Percentiles rank a stretch among this genome's conserved stretches.
These are phyloP conservation scores for Sphenopsis melanotis DNA, from an alignment of 2,797 vertebrate species.

Conservation along the genomic window DNA sequence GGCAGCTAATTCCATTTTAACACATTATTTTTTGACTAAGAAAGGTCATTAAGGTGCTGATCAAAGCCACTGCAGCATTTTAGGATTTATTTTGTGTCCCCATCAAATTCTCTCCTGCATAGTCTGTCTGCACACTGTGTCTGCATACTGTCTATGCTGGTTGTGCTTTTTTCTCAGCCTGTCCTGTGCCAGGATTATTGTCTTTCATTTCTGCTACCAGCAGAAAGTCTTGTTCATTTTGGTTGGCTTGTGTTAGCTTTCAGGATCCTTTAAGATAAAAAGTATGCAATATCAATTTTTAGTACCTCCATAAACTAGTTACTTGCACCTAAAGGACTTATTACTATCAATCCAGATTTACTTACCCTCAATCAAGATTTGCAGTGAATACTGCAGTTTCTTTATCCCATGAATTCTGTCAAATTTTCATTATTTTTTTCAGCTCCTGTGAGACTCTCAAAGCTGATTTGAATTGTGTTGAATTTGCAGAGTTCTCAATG, in stretches of 20 bases:
- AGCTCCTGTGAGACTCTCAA: fast-evolving
- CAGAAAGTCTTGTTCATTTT: neutral
- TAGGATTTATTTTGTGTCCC: neutral
- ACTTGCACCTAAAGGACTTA: neutral
- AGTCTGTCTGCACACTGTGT: neutral
- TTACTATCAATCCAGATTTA: too few species aligned
- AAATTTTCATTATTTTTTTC: neutral
- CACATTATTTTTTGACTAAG: neutral
- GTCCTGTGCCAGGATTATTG: neutral
- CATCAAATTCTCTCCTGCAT: neutral
- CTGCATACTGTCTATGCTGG: neutral
- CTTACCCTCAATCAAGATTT: neutral
- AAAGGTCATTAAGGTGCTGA: neutral
- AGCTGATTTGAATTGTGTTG: neutral
- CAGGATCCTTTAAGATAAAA: neutral
- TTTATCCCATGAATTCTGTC: neutral
- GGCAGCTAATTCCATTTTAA: neutral
- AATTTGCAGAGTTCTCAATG: neutral
- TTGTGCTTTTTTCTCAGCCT: neutral
- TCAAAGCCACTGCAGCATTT: neutral
- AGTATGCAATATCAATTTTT: neutral
- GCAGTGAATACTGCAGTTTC: neutral
- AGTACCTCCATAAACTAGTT: neutral
- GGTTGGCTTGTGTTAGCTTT: neutral
- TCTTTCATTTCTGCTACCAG: neutral